Base-by-base conservation (phyloP, 2,888 invertebrate species). In the Erpobdella octoculata region DNA sequence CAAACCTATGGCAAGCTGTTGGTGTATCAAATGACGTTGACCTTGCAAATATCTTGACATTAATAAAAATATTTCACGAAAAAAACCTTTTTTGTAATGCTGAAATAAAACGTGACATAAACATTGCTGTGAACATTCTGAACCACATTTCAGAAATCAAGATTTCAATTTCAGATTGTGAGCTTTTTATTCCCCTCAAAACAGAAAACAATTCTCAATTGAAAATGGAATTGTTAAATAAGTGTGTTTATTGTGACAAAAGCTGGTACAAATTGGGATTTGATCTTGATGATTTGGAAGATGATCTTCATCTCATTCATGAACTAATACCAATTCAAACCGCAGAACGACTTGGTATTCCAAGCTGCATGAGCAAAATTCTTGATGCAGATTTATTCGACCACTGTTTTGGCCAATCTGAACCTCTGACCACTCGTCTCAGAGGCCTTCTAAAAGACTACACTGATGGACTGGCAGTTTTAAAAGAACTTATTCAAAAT, bases 401-500 rank as follows among this genome's bases (percentile, higher is more conserved):
- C 18, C 70, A 75, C 25, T 73, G 75, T n/a, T 79, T 75, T 74
- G 80, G 80, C 0, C 80, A 80, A 72, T 64, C 73, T 15, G 80
- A 80, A 73, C 75, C 77, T 0, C 71, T 80, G 35, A 80, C 79
- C 18, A 70, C 66, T 15, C 74, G 79, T 28, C 71, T 80, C 3
- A 76, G 76, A 18, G 71, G 65, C 33, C 71, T 80, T 9, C 72
- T 80, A 0, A 72, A 78, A 65, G 78, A 78, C 31, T 80, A 80
- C 74, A 77, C 76, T 31, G 80, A 79, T 74, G 79, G 80, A 6
- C 75, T 79, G 35, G 75, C 80, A 25, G 76, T 80, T 25, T 76
- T 78, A 8, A 80, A 80, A 72, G 80, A 80, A 73, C 74, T 80
- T 5, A 76, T 80, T 8, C 80, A 80, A 71, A 79, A 80, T 75